Evolutionary conservation across 2,888 invertebrate genomes (phyloP).

Genomic region (Calameuta idolon): DNA sequence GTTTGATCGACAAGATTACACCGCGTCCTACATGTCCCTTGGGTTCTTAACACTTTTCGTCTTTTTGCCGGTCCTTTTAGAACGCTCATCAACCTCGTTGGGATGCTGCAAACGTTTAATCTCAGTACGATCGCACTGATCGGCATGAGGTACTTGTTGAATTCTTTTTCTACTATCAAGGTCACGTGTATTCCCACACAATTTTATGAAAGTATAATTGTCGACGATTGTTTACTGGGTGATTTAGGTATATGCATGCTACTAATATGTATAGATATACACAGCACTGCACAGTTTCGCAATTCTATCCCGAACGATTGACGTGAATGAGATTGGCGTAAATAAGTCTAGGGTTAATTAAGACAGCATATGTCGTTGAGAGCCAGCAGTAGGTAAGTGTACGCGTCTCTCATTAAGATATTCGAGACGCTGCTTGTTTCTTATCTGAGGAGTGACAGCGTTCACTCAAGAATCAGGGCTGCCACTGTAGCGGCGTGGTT

Average conservation of each 20-base stretch:
- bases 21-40: constrained; percentile 63
- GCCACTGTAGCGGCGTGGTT: constrained; percentile 54
- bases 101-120: neutral
- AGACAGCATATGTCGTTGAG: constrained; percentile 34
- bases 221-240: neutral
- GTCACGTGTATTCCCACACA: neutral
- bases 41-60: constrained; percentile 47
- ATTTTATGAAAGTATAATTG: neutral
- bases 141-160: too few species aligned
- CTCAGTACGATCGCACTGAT: neutral
- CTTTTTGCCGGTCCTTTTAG: constrained; percentile 23
- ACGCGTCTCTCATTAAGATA: constrained; percentile 62
- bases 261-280: neutral
- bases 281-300: neutral
- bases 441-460: constrained; percentile 65
- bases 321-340: constrained; percentile 36
- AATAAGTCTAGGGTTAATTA: constrained; percentile 52
- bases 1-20: constrained; percentile 67
- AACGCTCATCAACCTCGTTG: neutral
- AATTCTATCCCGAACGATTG: neutral
- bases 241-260: neutral
- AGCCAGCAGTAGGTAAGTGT: neutral
- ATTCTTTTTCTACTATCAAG: neutral
- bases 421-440: constrained; percentile 49
- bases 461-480: constrained; percentile 64